A percentile compares a stretch with the other conserved stretches of the same genome.
These are phyloP conservation scores for Ammospiza nelsoni DNA, from an alignment of 2,113 vertebrate genomes.

Conservation along the genomic window DNA sequence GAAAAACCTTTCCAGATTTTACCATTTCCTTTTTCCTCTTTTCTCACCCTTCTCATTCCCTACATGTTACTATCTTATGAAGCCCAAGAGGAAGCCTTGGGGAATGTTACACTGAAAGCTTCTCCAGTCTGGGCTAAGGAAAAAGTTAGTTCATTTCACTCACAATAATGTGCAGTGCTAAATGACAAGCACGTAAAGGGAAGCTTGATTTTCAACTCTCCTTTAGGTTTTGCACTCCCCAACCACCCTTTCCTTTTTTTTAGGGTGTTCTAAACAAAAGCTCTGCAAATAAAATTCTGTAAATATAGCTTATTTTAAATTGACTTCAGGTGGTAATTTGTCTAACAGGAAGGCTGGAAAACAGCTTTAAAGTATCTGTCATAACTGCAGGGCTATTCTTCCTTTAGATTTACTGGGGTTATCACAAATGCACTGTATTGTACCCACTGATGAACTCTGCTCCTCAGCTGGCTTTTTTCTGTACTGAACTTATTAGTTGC, in stretches of 20 bases:
- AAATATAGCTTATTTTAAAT: background rate
- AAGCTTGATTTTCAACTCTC: background rate
- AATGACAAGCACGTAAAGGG: background rate
- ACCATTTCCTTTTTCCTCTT: slow-evolving; percentile 56
- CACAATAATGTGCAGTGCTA: background rate
- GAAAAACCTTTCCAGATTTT: slow-evolving; percentile 55
- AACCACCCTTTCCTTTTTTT: background rate
- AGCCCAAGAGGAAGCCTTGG: background rate
- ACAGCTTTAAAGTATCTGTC: background rate
- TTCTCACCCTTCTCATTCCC: background rate
- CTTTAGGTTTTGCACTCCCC: background rate
- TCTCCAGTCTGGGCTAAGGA: background rate
- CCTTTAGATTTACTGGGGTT: background rate
- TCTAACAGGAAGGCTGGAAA: background rate
- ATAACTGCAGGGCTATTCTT: background rate
- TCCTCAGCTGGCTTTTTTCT: background rate
- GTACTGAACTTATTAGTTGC: background rate
- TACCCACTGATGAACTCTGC: background rate
- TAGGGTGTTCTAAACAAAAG: background rate
- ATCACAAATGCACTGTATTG: background rate
- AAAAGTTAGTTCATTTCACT: background rate
- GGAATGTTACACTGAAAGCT: background rate
- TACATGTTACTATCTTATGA: background rate
- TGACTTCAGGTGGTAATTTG: background rate
- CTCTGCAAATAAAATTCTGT: background rate